Conservation (phyloP, 1,140 invertebrate genomes). For the Calephelis nemesis region DNA sequence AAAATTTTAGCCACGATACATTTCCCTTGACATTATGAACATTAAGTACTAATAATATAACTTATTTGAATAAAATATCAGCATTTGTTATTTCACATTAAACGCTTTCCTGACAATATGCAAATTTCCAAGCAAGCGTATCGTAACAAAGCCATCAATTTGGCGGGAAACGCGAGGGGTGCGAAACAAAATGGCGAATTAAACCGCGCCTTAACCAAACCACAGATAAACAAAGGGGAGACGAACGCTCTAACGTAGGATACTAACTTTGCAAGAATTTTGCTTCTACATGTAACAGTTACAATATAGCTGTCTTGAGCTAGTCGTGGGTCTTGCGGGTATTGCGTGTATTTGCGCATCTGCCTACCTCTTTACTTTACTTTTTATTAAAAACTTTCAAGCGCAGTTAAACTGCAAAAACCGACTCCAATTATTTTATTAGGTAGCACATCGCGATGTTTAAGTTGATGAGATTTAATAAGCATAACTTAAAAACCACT, state of each 20-base stretch:
- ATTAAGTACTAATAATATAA: no score
- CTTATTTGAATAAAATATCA: neutral
- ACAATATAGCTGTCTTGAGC: neutral
- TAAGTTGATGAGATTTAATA: no score
- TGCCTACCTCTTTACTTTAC: no score
- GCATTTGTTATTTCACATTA: neutral
- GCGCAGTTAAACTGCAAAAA: no score
- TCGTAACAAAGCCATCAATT: slow-evolving; percentile 12
- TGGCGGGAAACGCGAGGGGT: slow-evolving; percentile 9
- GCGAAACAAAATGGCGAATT: slow-evolving; percentile 17
- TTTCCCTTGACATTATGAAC: no score
- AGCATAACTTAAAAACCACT: no score
- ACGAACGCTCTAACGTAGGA: neutral
- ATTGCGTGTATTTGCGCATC: no score
- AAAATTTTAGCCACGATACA: no score
- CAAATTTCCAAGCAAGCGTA: slow-evolving; percentile 3
- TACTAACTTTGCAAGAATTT: neutral
- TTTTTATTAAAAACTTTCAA: no score
- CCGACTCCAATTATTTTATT: no score
- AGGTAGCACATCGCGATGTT: no score
- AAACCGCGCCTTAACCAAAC: slow-evolving; percentile 15
- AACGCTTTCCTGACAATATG: slow-evolving; percentile 4
- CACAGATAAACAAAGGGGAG: slow-evolving; percentile 17
- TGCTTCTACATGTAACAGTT: neutral
- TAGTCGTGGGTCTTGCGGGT: no score